These are phyloP conservation scores for Odontothrips loti DNA, from an alignment of 2,888 invertebrate species.

Conservation along the genomic window DNA sequence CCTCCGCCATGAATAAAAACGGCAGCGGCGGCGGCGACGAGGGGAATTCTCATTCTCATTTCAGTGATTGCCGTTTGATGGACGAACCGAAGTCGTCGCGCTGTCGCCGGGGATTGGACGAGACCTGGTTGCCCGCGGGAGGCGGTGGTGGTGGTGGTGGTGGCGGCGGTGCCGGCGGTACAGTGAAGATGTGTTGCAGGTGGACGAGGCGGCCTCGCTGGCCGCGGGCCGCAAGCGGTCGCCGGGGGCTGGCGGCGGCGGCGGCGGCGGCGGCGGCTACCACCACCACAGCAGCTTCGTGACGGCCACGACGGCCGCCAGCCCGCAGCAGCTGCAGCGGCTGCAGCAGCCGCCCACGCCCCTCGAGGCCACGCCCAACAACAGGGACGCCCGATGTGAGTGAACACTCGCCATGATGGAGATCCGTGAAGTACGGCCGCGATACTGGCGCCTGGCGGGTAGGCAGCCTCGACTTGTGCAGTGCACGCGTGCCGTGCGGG, in stretches of 20 bases:
- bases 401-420: background rate
- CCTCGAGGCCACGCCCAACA: constrained; percentile 24
- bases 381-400: constrained; percentile 34
- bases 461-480: no score
- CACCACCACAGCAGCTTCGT: constrained; percentile 24
- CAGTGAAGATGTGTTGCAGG: constrained; percentile 30
- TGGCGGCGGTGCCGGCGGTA: constrained; percentile 33
- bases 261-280: constrained; percentile 14
- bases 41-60: no score
- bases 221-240: constrained; percentile 35
- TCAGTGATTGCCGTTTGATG: no score
- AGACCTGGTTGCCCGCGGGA: constrained; percentile 35
- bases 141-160: constrained; percentile 43
- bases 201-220: constrained; percentile 36
- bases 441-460: no score
- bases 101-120: constrained; percentile 31
- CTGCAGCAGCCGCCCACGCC: constrained; percentile 8
- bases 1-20: no score
- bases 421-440: no score
- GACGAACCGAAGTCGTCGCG: background rate
- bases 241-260: constrained; percentile 43
- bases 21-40: no score
- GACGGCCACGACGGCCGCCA: constrained; percentile 27
- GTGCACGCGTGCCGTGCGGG: no score
- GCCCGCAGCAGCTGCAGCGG: constrained; percentile 30